Evolutionary conservation across 2,888 invertebrate genomes (phyloP).

Genomic region (Cosmia trapezina): DNA sequence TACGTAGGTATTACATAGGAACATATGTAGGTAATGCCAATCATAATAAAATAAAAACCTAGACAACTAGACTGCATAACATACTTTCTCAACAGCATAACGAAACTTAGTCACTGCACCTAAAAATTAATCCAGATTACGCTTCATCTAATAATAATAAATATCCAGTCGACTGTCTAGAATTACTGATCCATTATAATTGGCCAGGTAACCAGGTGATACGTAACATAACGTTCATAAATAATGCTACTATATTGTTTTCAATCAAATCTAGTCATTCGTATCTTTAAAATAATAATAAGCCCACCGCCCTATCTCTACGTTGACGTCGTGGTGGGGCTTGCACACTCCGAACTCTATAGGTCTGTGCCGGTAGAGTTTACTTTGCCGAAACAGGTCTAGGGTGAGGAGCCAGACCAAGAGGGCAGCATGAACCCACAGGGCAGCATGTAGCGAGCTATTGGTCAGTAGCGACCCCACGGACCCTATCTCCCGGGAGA

Average conservation of each 20-base stretch:
- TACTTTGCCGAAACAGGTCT: too few relatives aligned
- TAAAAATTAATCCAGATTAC: constrained; percentile 2
- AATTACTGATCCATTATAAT: constrained; percentile 27
- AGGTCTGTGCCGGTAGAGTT: too few relatives aligned
- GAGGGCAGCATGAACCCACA: too few relatives aligned
- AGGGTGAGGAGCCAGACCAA: too few relatives aligned
- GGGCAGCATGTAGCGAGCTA: too few relatives aligned
- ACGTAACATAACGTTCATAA: constrained; percentile 8
- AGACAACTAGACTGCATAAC: neutral
- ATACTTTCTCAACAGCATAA: constrained; percentile 15
- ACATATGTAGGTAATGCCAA: neutral
- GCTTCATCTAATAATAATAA: constrained; percentile 30
- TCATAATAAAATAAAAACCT: constrained; percentile 18
- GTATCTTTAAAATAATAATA: neutral
- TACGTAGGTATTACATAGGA: neutral
- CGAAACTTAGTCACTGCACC: neutral
- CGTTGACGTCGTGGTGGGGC: too few relatives aligned
- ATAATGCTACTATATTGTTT: constrained; percentile 16
- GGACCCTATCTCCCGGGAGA: too few relatives aligned
- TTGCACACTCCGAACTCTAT: too few relatives aligned
- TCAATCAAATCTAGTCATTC: neutral
- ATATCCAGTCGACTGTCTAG: constrained; percentile 19
- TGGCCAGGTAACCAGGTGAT: constrained; percentile 11
- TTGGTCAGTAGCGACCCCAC: too few relatives aligned
- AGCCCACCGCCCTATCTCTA: too few relatives aligned